Conservation (phyloP, 2,113 vertebrate genomes). For the Mesembrinibis cayennensis region DNA sequence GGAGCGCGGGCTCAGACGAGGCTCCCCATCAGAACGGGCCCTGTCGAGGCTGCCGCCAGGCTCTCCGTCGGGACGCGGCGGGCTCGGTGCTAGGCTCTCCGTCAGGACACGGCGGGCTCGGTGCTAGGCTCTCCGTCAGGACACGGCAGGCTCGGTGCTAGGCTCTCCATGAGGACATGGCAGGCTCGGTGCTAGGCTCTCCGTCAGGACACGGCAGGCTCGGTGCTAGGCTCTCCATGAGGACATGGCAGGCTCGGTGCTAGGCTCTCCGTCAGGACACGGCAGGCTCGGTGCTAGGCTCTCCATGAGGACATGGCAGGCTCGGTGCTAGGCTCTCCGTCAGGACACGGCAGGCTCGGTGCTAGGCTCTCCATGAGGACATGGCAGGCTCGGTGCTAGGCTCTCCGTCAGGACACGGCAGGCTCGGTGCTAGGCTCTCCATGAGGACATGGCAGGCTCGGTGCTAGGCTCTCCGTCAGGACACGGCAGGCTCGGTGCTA, state of each 20-base stretch:
- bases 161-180: too few relatives aligned
- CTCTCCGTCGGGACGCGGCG: background rate
- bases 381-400: background rate
- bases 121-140: too few relatives aligned
- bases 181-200: background rate
- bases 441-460: background rate
- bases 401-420: background rate
- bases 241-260: background rate
- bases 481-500: background rate
- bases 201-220: background rate
- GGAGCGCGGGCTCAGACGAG: background rate
- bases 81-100: background rate
- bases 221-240: background rate
- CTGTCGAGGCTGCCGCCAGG: accelerated
- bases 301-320: background rate
- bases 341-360: background rate
- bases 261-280: background rate
- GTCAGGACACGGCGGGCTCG: too few relatives aligned
- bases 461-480: background rate
- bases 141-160: too few relatives aligned
- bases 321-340: background rate
- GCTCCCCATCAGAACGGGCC: accelerated
- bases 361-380: background rate
- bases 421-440: background rate
- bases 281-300: background rate